Evolutionary conservation across 1,140 invertebrate genomes (phyloP), one percentile per base, ranked within the genome.

Genomic region (Paralvinella palmiformis): DNA sequence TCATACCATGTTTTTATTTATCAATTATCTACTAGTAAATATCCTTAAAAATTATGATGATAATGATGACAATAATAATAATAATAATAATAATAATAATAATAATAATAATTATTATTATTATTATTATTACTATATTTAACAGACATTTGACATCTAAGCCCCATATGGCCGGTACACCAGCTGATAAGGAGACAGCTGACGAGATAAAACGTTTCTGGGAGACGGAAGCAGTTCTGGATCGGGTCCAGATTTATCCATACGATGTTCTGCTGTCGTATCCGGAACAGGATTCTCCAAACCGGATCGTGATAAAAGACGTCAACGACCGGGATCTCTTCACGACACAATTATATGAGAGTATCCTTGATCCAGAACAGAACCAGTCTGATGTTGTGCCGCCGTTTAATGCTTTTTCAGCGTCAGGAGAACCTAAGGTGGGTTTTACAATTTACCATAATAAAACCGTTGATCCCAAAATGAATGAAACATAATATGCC

Each of bases 221-320:
- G 73, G 58, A 61, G 58, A n/a, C n/a, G n/a, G 37, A 67, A 1
- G 52, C 31, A n/a, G 74, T 75, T 32, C 57, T 77, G 24, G 69
- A 75, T 62, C 64, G 69, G n/a, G 73, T 72, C 6, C 70, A 69
- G 27, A 52, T 71, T 32, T 67, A 71, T 3, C 72, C 76, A 3
- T 80, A 79, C 59, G 65, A 73, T 17, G 72, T 79, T 13, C 67
- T 78, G 1, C 53, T 80, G 59, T 80, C 78, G 1, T 76, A 75
- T 63, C 78, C 78, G 33, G 33, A 55, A n/a, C 31, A 55, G 33
- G 50, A 55, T 31, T 31, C 58, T 29, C 50, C 62, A 13, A 33
- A 35, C 31, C n/a, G 5, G 20, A 41, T 63, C 35, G 29, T 41
- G 17, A 22, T 63, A 7, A 50, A 31, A 6, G 17, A 29, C 2